phyloP scores from a whole-genome alignment of 23 tunicate genomes.

The Oikopleura dioica region DNA sequence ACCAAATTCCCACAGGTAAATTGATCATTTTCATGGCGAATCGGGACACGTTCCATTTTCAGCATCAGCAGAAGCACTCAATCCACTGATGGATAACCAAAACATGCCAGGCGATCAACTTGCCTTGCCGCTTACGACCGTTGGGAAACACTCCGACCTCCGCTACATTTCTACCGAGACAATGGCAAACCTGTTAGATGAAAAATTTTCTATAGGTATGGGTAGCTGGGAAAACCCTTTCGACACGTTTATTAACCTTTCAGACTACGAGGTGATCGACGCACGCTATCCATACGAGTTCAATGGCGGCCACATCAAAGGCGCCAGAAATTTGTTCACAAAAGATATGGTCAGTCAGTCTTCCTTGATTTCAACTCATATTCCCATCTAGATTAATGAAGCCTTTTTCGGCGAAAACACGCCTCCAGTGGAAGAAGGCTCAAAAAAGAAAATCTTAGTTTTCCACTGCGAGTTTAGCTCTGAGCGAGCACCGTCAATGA shows the following conservation, averaged over 20 bases:
- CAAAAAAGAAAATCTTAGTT: not conserved
- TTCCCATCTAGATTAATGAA: too few species aligned
- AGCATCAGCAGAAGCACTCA: too few species aligned
- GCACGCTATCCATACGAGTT: conserved; percentile 7
- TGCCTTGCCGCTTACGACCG: not conserved
- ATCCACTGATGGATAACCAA: not conserved
- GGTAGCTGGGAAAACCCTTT: not conserved
- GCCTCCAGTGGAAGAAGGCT: not conserved
- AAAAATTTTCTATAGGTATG: not conserved
- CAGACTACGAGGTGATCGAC: not conserved
- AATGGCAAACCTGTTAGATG: not conserved
- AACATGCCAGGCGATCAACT: not conserved
- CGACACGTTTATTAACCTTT: not conserved
- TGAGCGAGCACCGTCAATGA: not conserved
- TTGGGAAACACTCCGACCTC: not conserved
- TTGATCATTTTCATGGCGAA: too few species aligned
- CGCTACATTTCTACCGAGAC: not conserved
- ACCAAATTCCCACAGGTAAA: too few species aligned
- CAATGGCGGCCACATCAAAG: not conserved
- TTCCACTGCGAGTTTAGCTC: conserved; percentile 8
- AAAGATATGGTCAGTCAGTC: not conserved
- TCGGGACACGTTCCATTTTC: too few species aligned
- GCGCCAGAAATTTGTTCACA: not conserved
- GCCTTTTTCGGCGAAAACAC: not conserved
- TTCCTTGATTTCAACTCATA: too few species aligned